Percentiles rank a stretch among this genome's conserved stretches.
Evolutionary conservation across 1,140 invertebrate species (phyloP).

Genomic region (Drosophila quadrilineata): DNA sequence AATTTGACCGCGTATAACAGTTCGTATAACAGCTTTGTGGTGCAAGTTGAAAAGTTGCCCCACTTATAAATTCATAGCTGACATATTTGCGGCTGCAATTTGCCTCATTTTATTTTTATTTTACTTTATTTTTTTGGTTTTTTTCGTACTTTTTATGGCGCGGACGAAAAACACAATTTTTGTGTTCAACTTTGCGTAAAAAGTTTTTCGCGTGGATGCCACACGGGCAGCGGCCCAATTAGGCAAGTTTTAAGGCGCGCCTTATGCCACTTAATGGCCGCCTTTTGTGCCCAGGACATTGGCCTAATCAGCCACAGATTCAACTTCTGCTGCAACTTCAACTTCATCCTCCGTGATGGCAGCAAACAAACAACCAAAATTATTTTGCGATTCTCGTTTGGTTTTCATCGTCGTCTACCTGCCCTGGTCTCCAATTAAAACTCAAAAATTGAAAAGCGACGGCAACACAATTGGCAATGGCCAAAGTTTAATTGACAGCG

Average conservation of each 20-base stretch:
- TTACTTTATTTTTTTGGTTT: background rate
- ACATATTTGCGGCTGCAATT: conserved; percentile 21
- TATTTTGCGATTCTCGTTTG: conserved; percentile 52
- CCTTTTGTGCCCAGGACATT: conserved; percentile 41
- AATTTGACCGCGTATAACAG: no score
- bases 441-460: conserved; percentile 34
- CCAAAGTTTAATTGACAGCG: conserved; percentile 6
- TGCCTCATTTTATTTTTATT: background rate
- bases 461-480: conserved; percentile 41
- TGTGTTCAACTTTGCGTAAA: conserved; percentile 34
- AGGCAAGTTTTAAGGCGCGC: conserved; percentile 49
- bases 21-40: no score
- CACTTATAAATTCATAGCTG: conserved; percentile 27
- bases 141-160: no score
- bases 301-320: conserved; percentile 44
- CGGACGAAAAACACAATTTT: conserved; percentile 24
- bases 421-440: conserved; percentile 65
- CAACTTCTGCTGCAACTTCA: background rate
- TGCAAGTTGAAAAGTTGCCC: conserved; percentile 10
- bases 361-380: no score
- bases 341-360: background rate
- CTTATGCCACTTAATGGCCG: conserved; percentile 34
- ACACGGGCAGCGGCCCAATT: conserved; percentile 33
- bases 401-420: no score
- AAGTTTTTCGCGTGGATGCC: conserved; percentile 24